phyloP scores from a whole-genome alignment of 2,797 vertebrate genomes.

The Lepidocolaptes lacrymiger region DNA sequence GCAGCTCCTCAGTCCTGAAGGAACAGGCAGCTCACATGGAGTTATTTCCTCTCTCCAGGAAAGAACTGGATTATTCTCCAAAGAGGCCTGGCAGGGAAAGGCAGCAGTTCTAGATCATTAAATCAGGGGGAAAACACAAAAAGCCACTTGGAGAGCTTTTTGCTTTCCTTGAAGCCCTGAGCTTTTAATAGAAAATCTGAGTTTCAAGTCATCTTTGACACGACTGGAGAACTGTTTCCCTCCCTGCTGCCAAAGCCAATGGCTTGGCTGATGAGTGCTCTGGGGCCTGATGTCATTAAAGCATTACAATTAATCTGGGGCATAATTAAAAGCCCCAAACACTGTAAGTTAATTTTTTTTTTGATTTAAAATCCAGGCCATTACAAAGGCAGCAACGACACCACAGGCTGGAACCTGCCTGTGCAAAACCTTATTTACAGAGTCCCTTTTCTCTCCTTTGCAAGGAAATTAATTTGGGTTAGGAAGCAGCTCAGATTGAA shows the following conservation, averaged over 20 bases:
- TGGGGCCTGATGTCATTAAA: neutral
- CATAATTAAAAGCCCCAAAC: conserved; percentile 30
- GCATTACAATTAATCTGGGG: conserved; percentile 16
- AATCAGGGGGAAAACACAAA: neutral
- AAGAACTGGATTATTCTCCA: neutral
- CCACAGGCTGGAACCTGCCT: neutral
- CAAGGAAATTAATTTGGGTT: conserved; percentile 31
- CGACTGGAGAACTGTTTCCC: neutral
- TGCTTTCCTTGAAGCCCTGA: neutral
- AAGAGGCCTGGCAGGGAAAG: neutral
- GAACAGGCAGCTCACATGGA: neutral
- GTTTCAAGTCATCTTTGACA: neutral
- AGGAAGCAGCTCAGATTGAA: neutral
- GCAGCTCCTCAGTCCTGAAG: neutral
- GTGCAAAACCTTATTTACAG: neutral
- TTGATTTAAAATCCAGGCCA: neutral
- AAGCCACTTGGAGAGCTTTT: neutral
- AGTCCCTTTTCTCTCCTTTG: neutral
- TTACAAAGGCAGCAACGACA: neutral
- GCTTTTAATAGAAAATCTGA: neutral
- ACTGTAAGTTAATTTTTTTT: neutral
- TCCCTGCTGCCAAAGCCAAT: neutral
- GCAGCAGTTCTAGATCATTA: neutral
- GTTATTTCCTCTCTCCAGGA: neutral
- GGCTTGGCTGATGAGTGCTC: neutral